Evolutionary conservation across 2,888 invertebrate genomes (phyloP).

Genomic region (Nipponacmea schrenckii): DNA sequence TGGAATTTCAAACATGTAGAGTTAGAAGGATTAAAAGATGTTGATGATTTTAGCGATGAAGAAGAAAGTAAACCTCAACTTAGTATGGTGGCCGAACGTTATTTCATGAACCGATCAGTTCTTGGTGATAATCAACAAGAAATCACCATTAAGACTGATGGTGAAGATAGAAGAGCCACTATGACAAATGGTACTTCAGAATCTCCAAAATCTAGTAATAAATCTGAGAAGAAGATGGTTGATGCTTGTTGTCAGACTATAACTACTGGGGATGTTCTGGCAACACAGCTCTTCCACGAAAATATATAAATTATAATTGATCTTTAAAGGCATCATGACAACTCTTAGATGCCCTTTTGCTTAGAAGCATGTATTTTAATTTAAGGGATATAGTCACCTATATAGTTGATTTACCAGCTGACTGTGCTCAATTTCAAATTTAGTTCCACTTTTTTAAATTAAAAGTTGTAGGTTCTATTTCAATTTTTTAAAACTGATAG

Average conservation of each 20-base stretch:
- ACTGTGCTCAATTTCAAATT: too few species aligned
- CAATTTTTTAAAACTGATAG: too few species aligned
- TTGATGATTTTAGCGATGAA: slow-evolving; percentile 57
- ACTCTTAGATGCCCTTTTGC: not conserved
- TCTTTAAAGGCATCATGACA: not conserved
- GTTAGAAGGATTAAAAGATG: slow-evolving; percentile 54
- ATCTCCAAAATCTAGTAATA: slow-evolving; percentile 9
- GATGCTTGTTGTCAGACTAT: slow-evolving; percentile 65
- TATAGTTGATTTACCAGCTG: too few species aligned
- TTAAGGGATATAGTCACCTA: too few species aligned
- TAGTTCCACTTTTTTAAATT: too few species aligned
- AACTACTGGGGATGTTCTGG: slow-evolving; percentile 66
- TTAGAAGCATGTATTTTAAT: too few species aligned
- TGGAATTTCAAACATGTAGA: slow-evolving; percentile 64
- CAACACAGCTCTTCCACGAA: slow-evolving; percentile 67
- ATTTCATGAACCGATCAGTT: slow-evolving; percentile 64
- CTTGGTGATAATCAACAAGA: slow-evolving; percentile 54
- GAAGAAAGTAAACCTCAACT: slow-evolving; percentile 51
- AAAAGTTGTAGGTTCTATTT: too few species aligned
- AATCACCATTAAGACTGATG: slow-evolving; percentile 17
- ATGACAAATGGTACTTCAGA: slow-evolving; percentile 22
- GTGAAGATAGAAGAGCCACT: slow-evolving; percentile 16
- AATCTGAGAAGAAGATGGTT: slow-evolving; percentile 37
- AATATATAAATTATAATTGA: slow-evolving; percentile 38
- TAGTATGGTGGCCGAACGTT: slow-evolving; percentile 65